These are phyloP conservation scores for Polia nebulosa DNA, from an alignment of 2,888 invertebrate genomes.

Conservation along the genomic window DNA sequence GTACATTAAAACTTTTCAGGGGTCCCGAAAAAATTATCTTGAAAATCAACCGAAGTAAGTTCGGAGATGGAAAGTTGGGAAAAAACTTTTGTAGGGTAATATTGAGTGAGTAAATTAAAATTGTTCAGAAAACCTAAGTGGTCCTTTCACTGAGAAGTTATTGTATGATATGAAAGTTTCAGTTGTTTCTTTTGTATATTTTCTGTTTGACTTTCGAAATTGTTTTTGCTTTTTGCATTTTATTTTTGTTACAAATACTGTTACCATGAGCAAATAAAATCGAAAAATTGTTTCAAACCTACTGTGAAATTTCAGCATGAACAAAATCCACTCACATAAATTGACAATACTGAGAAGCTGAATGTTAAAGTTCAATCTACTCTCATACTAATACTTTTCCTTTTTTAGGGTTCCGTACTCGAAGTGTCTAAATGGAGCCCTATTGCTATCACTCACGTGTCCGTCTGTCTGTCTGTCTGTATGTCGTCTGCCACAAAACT, in stretches of 20 bases:
- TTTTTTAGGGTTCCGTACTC: no score
- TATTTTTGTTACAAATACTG: slow-evolving; percentile 1
- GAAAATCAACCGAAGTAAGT: slow-evolving; percentile 77
- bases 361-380: not conserved
- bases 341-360: no score
- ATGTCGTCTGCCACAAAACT: no score
- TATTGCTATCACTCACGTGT: no score
- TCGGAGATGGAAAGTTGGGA: slow-evolving; percentile 68
- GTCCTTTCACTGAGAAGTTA: slow-evolving; percentile 54
- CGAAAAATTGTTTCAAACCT: not conserved
- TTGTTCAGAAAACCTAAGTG: slow-evolving; percentile 62
- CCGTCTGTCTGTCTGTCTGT: no score
- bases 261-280: not conserved
- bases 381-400: not conserved
- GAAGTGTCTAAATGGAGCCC: no score
- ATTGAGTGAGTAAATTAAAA: slow-evolving; percentile 79
- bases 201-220: slow-evolving; percentile 26
- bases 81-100: slow-evolving; percentile 65
- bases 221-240: slow-evolving; percentile 15
- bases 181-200: slow-evolving; percentile 36
- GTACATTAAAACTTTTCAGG: slow-evolving; percentile 80
- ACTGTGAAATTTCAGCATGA: not conserved
- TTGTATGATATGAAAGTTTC: slow-evolving; percentile 38
- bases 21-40: slow-evolving; percentile 77
- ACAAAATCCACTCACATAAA: not conserved